These are phyloP conservation scores for Nipponacmea schrenckii DNA, from an alignment of 2,888 invertebrate genomes.

Conservation along the genomic window DNA sequence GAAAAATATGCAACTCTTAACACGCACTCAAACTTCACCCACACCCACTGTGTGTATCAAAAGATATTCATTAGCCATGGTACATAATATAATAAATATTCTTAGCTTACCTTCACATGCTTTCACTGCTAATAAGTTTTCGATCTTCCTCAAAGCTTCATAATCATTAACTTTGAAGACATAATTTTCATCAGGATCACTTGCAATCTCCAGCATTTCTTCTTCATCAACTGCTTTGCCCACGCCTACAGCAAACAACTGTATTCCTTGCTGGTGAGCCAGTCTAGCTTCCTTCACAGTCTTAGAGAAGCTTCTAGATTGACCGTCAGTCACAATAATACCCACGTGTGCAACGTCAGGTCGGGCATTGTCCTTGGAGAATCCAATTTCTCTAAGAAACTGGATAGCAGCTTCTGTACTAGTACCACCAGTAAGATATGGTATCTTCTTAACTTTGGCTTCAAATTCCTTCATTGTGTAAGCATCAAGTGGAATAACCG, in stretches of 20 bases:
- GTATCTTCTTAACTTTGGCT: conserved; percentile 4
- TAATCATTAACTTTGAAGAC: conserved; percentile 58
- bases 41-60: too few species aligned
- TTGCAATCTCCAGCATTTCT: conserved; percentile 57
- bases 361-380: conserved; percentile 2
- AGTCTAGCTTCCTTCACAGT: conserved; percentile 23
- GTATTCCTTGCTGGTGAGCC: conserved; percentile 45
- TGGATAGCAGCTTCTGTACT: conserved; percentile 18
- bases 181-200: conserved; percentile 54
- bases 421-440: conserved; percentile 15
- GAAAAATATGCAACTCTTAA: too few species aligned
- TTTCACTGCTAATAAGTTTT: conserved; percentile 55
- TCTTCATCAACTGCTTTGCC: conserved; percentile 50
- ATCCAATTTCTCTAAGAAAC: conserved; percentile 7
- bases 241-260: conserved; percentile 61
- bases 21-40: too few species aligned
- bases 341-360: conserved; percentile 25
- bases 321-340: conserved; percentile 34
- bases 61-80: too few species aligned
- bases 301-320: conserved; percentile 24
- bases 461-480: not conserved
- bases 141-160: conserved; percentile 53
- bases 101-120: conserved; percentile 40
- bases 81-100: too few species aligned
- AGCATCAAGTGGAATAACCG: conserved; percentile 21